Base-by-base conservation (phyloP, 2,113 vertebrate genomes). In the Oenanthe oenanthe region DNA sequence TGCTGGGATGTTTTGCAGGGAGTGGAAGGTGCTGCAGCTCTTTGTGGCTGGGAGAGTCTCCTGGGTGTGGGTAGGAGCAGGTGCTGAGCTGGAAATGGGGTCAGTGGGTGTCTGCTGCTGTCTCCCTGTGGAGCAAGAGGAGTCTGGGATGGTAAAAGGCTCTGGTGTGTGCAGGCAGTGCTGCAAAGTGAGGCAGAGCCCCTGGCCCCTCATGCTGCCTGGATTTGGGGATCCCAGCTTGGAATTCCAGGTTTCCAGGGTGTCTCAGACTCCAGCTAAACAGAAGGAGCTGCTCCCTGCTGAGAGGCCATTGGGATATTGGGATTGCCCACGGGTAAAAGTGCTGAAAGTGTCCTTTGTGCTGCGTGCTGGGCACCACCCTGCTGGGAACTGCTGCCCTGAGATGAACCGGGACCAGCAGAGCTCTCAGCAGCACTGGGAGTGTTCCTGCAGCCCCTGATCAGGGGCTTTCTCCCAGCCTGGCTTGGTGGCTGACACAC, bases 401-500 rank as follows among this genome's bases (percentile, higher is more conserved):
- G 8, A 14, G 58, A 56, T 61, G 67, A 85, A 15, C 84, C 0
- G 19, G 62, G 80, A 40, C 14, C 45, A 47, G 92, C 54, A 21
- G 2, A 61, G 45, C 61, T 82, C 0, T 0, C 38, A 10, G 75
- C 58, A 17, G 13, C 1, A 0, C 94, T 45, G 77, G 28, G 32
- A 19, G 18, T 4, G 7, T 17, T 4, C 1, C 67, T 47, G 81
- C 54, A 22, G 14, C 63, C 25, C 14, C 48, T 58, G 16, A 2
- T 1, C 2, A 2, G 26, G 17, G 4, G 5, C 10, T 7, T 67
- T 42, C 32, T 60, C 13, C 2, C 28, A 58, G 71, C 10, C 31
- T 26, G 83, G 26, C 56, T 53, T 57, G 0, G 1, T 4, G 48
- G 67, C 57, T 20, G 19, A 45, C 34, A 13, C 3, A 0, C 0